These are phyloP conservation scores for Allacma fusca DNA, from an alignment of 2,888 invertebrate species.

Conservation along the genomic window DNA sequence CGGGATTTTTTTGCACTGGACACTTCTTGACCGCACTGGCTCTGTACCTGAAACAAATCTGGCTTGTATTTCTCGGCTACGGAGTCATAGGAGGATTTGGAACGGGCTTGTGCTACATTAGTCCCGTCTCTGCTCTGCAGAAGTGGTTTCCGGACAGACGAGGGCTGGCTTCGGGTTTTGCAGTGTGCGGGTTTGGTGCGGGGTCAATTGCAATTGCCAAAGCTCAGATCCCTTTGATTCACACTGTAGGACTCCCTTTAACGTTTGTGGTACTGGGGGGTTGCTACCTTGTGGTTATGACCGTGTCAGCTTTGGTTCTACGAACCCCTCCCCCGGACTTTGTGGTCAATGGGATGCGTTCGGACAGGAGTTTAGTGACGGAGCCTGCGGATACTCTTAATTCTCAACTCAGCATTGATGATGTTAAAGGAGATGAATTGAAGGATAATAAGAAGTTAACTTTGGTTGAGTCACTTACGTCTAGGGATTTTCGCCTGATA, in stretches of 20 bases:
- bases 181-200: conserved; percentile 59
- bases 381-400: neutral
- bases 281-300: conserved; percentile 50
- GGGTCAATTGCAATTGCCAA: conserved; percentile 58
- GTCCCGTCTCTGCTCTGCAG: conserved; percentile 57
- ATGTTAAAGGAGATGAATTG: neutral
- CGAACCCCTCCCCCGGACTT: conserved; percentile 55
- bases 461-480: conserved; percentile 53
- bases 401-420: neutral
- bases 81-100: conserved; percentile 54
- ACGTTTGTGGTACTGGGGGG: conserved; percentile 56
- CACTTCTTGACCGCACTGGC: conserved; percentile 39
- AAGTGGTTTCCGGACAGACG: conserved; percentile 59
- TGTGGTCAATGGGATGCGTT: conserved; percentile 16
- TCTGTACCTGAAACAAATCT: conserved; percentile 40
- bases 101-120: conserved; percentile 54
- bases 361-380: conserved; percentile 8
- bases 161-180: conserved; percentile 57
- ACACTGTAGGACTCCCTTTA: conserved; percentile 46
- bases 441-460: conserved; percentile 2
- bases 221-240: conserved; percentile 50
- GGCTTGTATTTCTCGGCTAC: conserved; percentile 52
- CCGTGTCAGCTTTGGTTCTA: conserved; percentile 49
- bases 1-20: conserved; percentile 35
- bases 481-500: conserved; percentile 54